These are phyloP conservation scores for Heliopora coerulea DNA, from an alignment of 92 coral and sea anemone species.

Conservation along the genomic window DNA sequence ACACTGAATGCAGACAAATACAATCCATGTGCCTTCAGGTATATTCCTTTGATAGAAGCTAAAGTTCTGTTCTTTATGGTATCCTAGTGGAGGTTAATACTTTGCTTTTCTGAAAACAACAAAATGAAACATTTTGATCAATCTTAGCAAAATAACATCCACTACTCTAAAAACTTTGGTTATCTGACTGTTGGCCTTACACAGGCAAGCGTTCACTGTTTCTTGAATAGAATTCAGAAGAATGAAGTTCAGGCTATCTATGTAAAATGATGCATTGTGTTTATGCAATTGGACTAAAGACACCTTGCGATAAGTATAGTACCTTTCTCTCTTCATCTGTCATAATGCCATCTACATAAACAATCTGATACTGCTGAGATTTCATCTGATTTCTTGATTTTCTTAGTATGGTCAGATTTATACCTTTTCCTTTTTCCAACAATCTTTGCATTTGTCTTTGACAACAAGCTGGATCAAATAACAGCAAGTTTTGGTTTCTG, in stretches of 20 bases:
- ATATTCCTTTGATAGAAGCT: too few relatives aligned
- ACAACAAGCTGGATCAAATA: conserved; percentile 90
- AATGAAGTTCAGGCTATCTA: too few relatives aligned
- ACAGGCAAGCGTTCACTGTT: too few relatives aligned
- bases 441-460: conserved; percentile 87
- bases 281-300: too few relatives aligned
- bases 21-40: too few relatives aligned
- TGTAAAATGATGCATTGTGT: too few relatives aligned
- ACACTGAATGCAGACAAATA: too few relatives aligned
- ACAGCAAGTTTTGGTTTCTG: conserved; percentile 71
- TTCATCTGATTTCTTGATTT: conserved; percentile 87
- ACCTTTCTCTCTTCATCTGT: conserved; percentile 69
- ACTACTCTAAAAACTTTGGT: too few relatives aligned
- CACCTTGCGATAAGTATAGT: too few relatives aligned
- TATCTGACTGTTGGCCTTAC: too few relatives aligned
- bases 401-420: conserved; percentile 71
- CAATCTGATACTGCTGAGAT: conserved; percentile 93
- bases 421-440: conserved; percentile 62
- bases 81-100: conserved; percentile 13
- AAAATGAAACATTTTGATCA: background rate
- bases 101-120: conserved; percentile 20
- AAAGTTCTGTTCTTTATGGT: conserved; percentile 12
- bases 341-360: conserved; percentile 88
- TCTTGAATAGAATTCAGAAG: too few relatives aligned
- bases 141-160: too few relatives aligned